A percentile compares a stretch with the other conserved stretches of the same genome.
These are phyloP conservation scores for Crocodylus rhombifer DNA, from an alignment of 2,797 vertebrate genomes.

Conservation along the genomic window DNA sequence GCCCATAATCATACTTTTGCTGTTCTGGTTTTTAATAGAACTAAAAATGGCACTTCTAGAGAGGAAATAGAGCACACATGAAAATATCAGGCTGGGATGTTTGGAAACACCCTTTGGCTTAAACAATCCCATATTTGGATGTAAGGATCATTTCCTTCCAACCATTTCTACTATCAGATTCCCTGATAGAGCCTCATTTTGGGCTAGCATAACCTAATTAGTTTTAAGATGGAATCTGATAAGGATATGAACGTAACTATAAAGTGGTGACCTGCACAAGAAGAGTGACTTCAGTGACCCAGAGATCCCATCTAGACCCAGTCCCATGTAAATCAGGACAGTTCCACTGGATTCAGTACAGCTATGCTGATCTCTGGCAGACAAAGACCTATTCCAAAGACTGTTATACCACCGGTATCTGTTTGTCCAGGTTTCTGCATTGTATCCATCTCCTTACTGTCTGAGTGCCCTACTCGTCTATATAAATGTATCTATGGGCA, in stretches of 20 bases:
- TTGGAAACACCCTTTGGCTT: background rate
- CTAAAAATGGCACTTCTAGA: fast-evolving
- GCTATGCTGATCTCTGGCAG: background rate
- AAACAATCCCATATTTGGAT: background rate
- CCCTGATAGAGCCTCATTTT: no score
- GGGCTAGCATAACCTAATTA: no score
- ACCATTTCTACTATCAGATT: background rate
- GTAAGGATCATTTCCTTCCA: background rate
- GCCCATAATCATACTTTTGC: background rate
- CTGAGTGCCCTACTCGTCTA: background rate
- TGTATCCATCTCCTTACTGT: background rate
- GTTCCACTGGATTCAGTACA: background rate
- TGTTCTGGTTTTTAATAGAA: background rate
- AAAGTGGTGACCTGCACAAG: no score
- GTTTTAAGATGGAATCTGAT: no score
- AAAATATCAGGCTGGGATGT: background rate
- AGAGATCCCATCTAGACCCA: no score
- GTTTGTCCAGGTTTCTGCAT: background rate
- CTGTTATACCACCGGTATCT: background rate
- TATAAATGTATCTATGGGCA: no score
- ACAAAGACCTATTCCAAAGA: background rate
- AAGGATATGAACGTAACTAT: no score
- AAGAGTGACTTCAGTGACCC: no score
- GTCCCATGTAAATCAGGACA: background rate
- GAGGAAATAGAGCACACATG: fast-evolving